These are phyloP conservation scores for Epizoanthus illoricatus DNA, from an alignment of 92 coral and sea anemone genomes.

Conservation along the genomic window DNA sequence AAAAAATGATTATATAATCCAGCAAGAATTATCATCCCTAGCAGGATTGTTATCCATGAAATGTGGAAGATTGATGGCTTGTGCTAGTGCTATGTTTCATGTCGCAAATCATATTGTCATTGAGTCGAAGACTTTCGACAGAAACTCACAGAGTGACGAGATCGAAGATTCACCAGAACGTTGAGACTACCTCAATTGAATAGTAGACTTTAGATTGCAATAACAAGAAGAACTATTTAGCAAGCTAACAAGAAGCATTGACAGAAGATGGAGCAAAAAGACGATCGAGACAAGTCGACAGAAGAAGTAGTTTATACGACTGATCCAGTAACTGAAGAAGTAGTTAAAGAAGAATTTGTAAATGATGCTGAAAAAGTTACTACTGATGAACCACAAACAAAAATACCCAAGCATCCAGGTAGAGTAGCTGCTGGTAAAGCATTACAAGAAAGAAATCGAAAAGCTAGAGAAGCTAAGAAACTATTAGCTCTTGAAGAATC, in stretches of 20 bases:
- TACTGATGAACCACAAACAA: not conserved
- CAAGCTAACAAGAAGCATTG: not conserved
- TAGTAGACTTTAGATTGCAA: too few species aligned
- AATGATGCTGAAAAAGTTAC: not conserved
- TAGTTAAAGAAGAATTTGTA: too few species aligned
- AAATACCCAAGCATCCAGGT: conserved; percentile 3
- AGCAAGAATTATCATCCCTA: conserved; percentile 1
- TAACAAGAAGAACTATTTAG: too few species aligned
- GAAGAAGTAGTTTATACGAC: too few species aligned
- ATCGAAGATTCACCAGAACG: not conserved
- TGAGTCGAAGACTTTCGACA: not conserved
- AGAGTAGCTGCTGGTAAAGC: conserved; percentile 27
- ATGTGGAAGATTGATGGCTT: not conserved
- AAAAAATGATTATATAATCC: conserved; percentile 15
- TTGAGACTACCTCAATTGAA: too few species aligned
- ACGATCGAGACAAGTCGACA: too few species aligned
- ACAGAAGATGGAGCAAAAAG: too few species aligned
- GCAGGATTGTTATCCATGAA: not conserved
- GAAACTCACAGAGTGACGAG: too few species aligned
- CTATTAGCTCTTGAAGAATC: too few species aligned
- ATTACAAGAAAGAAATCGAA: conserved; percentile 29
- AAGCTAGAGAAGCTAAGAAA: conserved; percentile 28
- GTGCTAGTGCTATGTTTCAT: conserved; percentile 23
- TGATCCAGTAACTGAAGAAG: too few species aligned
- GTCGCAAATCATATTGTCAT: not conserved